Base-by-base conservation (phyloP, 2,888 invertebrate species). In the Plagodis pulveraria region DNA sequence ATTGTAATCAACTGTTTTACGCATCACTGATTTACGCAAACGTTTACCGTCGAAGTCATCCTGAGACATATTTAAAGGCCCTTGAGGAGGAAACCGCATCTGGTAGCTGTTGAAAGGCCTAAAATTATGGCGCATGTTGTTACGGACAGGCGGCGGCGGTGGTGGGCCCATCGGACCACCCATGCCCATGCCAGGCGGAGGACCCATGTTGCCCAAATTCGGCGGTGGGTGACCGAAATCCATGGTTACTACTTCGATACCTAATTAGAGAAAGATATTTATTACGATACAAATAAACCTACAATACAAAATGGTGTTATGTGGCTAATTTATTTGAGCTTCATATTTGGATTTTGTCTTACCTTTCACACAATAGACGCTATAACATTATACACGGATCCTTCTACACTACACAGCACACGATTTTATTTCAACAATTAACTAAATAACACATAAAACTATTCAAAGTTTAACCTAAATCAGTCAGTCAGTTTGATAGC, bases 1-100 rank as follows among this genome's bases (percentile, higher is more conserved):
- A 94, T 99, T 99, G 88, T 99, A 99, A 93, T 99, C 99, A 55
- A 99, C 98, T 38, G 99, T 99, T 93, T 99, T 99, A 72, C 99
- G 94, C 96, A 99, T 98, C 67, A 99, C 98, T 72, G 98, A 98
- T 93, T 99, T 99, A 77, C 99, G 94, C 75, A 99, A 94, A 68
- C 98, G 95, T 93, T 99, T 98, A 61, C 99, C 99, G 94, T 99
- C 99, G 83, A 98, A 98, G 87, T 98, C 98, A 78, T 96, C 96
- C 78, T 96, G 95, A 47, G 95, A 95, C 95, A 96, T 96, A 52
- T 95, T 95, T 92, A 96, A 94, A 9, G 92, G 91, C 68, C 92
- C 91, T 78, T 90, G 90, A 68, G 92, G 88, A 71, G 92, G 91
- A 73, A 92, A 91, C 67, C 93, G 89, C 87, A 91, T 87, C 80